A percentile compares a stretch with the other conserved stretches of the same genome.
Conservation (phyloP, 2,888 invertebrate species). For the Flexamia atlantica region DNA sequence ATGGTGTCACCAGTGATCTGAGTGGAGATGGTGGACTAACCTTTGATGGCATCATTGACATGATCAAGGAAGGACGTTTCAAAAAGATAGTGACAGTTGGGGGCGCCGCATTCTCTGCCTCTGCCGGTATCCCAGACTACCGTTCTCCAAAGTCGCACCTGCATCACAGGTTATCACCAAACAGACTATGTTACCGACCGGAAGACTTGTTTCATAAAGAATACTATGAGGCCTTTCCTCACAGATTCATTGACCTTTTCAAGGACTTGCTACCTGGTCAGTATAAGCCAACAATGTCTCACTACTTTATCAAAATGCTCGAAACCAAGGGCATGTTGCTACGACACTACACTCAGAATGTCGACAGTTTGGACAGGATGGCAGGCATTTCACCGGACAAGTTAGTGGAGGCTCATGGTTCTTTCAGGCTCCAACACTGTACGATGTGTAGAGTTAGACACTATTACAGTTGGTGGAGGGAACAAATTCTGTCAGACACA, state of each 20-base stretch:
- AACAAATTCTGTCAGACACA: neutral
- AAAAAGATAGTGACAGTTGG: slow-evolving; percentile 19
- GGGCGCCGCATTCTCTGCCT: neutral
- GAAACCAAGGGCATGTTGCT: slow-evolving; percentile 83
- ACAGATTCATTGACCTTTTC: slow-evolving; percentile 94
- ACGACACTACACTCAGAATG: slow-evolving; percentile 68
- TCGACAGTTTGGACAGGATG: slow-evolving; percentile 11
- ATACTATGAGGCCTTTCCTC: slow-evolving; percentile 91
- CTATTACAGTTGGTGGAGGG: slow-evolving; percentile 14
- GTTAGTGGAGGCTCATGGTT: slow-evolving; percentile 4
- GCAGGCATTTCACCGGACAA: neutral
- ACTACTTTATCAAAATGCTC: slow-evolving; percentile 93
- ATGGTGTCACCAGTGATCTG: slow-evolving; percentile 4
- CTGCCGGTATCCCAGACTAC: slow-evolving; percentile 96
- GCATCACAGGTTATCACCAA: slow-evolving; percentile 94
- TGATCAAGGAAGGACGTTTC: slow-evolving; percentile 6
- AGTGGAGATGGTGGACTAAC: neutral
- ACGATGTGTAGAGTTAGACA: neutral
- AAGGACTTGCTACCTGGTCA: slow-evolving; percentile 92
- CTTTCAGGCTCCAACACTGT: slow-evolving; percentile 2
- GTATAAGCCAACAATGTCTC: slow-evolving; percentile 92
- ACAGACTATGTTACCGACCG: slow-evolving; percentile 86
- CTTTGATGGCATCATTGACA: slow-evolving; percentile 6
- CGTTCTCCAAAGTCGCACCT: slow-evolving; percentile 94
- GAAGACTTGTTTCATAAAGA: slow-evolving; percentile 94